These are phyloP conservation scores for Chaetophractus vellerosus DNA, from an alignment of 2,797 vertebrate species.

Conservation along the genomic window DNA sequence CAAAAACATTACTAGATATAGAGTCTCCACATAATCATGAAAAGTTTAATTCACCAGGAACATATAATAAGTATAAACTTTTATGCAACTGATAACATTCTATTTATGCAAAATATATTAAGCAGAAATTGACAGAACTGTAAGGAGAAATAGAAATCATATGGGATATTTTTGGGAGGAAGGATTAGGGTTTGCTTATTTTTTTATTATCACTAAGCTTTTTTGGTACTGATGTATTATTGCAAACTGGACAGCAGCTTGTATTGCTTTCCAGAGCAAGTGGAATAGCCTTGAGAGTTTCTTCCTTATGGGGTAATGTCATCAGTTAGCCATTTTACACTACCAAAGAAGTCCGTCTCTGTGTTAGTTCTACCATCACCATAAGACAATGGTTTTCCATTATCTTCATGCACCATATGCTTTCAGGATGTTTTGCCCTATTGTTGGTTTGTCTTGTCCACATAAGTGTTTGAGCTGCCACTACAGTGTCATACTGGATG, in stretches of 20 bases:
- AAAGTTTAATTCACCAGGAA: not conserved
- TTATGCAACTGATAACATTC: not conserved
- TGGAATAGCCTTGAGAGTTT: conserved; percentile 46
- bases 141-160: not conserved
- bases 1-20: not conserved
- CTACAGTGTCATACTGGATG: not conserved
- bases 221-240: not conserved
- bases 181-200: conserved; percentile 12
- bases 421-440: conserved; percentile 60
- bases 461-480: conserved; percentile 49
- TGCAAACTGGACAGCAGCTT: conserved; percentile 44
- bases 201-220: conserved; percentile 44
- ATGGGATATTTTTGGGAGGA: not conserved
- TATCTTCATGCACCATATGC: not conserved
- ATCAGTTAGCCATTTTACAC: conserved; percentile 46
- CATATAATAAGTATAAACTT: not conserved
- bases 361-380: conserved; percentile 78
- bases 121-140: conserved; percentile 25
- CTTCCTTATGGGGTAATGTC: not conserved
- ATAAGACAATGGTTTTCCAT: not conserved
- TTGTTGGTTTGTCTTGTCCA: conserved; percentile 47
- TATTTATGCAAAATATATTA: conserved; percentile 40
- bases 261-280: conserved; percentile 64
- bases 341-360: conserved; percentile 75
- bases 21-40: not conserved